Percentiles rank a stretch among this genome's conserved stretches.
phyloP scores from a whole-genome alignment of 2,888 invertebrate species.

The Melinaea menophilus region DNA sequence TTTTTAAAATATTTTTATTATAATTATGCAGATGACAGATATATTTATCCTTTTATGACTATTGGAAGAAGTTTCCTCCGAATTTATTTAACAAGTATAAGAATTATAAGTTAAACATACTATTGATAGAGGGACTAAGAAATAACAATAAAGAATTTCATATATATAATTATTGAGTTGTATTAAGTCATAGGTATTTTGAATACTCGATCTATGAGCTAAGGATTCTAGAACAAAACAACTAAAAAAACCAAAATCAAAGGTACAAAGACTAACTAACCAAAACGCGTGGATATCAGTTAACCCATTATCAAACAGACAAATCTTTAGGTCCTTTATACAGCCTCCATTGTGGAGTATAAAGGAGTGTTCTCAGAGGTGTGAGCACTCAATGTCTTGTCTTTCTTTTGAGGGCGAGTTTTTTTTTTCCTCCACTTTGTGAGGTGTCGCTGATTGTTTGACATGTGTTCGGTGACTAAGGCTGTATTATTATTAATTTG shows the following conservation, averaged over 20 bases:
- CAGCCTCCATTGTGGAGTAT: constrained; percentile 32
- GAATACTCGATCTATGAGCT: background rate
- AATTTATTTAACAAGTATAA: no score
- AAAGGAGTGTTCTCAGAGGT: constrained; percentile 35
- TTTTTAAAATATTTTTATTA: no score
- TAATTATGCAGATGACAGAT: no score
- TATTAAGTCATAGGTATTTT: no score
- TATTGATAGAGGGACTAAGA: no score
- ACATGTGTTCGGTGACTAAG: constrained; percentile 29
- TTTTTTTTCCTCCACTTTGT: constrained; percentile 38
- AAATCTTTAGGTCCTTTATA: constrained; percentile 35
- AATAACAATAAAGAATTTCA: no score
- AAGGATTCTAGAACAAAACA: background rate
- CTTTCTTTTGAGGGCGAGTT: constrained; percentile 35
- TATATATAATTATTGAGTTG: no score
- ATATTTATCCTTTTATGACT: no score
- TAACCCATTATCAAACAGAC: constrained; percentile 40
- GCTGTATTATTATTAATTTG: constrained; percentile 18
- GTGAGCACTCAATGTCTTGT: constrained; percentile 36
- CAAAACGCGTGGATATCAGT: constrained; percentile 37
- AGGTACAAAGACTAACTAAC: constrained; percentile 31
- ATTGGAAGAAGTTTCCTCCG: no score
- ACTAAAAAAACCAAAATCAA: constrained; percentile 12
- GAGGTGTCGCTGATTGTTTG: constrained; percentile 38
- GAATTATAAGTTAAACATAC: no score